These are phyloP conservation scores for Caenorhabditis latens DNA, from an alignment of 1,140 invertebrate genomes.

Conservation along the genomic window DNA sequence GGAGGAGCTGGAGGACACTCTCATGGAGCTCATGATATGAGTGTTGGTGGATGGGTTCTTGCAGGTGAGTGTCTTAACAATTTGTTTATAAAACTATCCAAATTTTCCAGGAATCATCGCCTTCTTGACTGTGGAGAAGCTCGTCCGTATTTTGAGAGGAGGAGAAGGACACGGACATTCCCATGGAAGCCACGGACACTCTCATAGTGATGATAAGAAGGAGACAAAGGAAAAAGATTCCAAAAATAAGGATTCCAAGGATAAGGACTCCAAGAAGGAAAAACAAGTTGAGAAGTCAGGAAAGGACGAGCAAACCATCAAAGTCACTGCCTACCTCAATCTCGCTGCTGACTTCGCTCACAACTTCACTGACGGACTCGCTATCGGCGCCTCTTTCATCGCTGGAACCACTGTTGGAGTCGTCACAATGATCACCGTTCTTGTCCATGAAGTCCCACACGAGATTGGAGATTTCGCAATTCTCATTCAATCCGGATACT, in stretches of 20 bases:
- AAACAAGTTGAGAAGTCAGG: background rate
- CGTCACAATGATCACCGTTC: constrained; percentile 91
- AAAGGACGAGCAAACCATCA: constrained; percentile 48
- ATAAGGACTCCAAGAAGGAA: constrained; percentile 2
- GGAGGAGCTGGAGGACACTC: constrained; percentile 79
- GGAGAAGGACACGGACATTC: constrained; percentile 83
- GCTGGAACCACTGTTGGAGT: constrained; percentile 82
- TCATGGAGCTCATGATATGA: constrained; percentile 76
- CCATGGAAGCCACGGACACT: constrained; percentile 79
- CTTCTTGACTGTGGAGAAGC: constrained; percentile 92
- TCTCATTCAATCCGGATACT: constrained; percentile 91
- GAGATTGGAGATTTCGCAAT: constrained; percentile 99
- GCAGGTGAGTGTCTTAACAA: constrained; percentile 64
- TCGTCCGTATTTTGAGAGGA: constrained; percentile 89
- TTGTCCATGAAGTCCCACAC: constrained; percentile 96
- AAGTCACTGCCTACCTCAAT: constrained; percentile 89
- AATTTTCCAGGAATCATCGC: constrained; percentile 84
- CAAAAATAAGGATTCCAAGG: background rate
- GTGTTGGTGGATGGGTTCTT: constrained; percentile 66
- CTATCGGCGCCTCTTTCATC: constrained; percentile 95
- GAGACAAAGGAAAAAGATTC: constrained; percentile 76
- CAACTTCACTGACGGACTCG: constrained; percentile 96
- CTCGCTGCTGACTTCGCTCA: constrained; percentile 93
- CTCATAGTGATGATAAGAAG: constrained; percentile 68
- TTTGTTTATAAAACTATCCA: constrained; percentile 22